A percentile compares a stretch with the other conserved stretches of the same genome.
Conservation (phyloP, 1,140 invertebrate genomes). For the Hypsibius dujardini region DNA sequence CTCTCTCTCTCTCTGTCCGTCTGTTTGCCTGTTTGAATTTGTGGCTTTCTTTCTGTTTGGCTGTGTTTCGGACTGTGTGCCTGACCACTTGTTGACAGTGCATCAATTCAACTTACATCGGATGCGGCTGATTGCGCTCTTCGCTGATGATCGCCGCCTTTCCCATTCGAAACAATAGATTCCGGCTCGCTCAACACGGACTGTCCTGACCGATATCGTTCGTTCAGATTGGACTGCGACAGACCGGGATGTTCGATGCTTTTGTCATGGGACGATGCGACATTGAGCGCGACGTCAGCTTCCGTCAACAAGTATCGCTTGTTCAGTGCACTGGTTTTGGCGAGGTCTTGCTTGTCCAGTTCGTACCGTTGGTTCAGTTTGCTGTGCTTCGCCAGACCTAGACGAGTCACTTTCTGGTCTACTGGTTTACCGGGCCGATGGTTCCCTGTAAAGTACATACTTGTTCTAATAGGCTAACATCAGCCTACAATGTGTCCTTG, state of each 20-base stretch:
- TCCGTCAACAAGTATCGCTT: slow-evolving; percentile 51
- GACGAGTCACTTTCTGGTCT: slow-evolving; percentile 27
- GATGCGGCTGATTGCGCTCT: not conserved
- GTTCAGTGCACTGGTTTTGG: slow-evolving; percentile 63
- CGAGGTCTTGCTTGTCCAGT: slow-evolving; percentile 35
- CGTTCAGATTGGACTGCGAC: not conserved
- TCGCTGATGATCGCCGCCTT: not conserved
- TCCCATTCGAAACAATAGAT: slow-evolving; percentile 1
- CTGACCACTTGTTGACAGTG: too few relatives aligned
- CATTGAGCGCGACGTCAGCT: slow-evolving; percentile 4
- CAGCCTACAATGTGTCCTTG: too few relatives aligned
- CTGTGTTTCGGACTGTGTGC: too few relatives aligned
- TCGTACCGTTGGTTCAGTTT: slow-evolving; percentile 29
- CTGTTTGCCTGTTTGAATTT: too few relatives aligned
- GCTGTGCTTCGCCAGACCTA: slow-evolving; percentile 27
- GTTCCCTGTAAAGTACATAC: too few relatives aligned
- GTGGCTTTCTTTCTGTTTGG: too few relatives aligned
- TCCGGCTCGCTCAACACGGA: too few relatives aligned
- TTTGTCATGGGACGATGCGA: not conserved
- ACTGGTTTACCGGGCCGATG: too few relatives aligned
- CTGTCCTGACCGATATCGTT: not conserved
- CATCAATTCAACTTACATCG: slow-evolving; percentile 7
- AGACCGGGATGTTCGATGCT: slow-evolving; percentile 16
- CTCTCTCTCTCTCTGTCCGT: too few relatives aligned
- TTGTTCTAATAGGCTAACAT: too few relatives aligned